Percentiles rank a stretch among this genome's conserved stretches.
Conservation (phyloP, 2,113 vertebrate genomes). For the Henicopernis longicauda region DNA sequence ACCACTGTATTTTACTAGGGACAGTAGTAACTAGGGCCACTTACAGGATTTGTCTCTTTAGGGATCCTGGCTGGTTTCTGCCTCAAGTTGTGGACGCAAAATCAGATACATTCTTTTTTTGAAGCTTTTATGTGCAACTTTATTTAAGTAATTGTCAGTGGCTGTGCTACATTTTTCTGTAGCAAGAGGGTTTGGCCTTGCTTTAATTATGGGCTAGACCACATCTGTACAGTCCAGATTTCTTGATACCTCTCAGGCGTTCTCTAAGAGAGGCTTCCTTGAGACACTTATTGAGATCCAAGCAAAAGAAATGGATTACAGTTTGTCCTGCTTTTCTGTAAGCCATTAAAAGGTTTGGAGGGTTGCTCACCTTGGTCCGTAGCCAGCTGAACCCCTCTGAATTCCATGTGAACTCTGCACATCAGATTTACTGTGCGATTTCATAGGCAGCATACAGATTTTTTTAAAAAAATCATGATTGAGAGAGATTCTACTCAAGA, state of each 20-base stretch:
- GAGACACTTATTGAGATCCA: not conserved
- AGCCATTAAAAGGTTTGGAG: not conserved
- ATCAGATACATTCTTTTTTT: not conserved
- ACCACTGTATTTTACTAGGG: not conserved
- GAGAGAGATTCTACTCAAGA: not conserved
- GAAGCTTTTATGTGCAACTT: not conserved
- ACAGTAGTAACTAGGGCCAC: not conserved
- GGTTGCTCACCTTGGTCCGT: not conserved
- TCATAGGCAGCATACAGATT: not conserved
- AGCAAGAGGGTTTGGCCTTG: not conserved
- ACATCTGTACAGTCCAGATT: not conserved
- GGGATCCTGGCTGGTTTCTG: not conserved
- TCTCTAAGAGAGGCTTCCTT: not conserved
- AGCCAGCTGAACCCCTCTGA: not conserved
- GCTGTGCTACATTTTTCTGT: not conserved
- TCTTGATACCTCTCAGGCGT: not conserved
- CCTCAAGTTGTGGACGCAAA: not conserved
- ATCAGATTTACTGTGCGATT: not conserved
- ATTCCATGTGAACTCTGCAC: not conserved
- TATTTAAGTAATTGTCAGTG: not conserved
- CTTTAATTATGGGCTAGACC: not conserved
- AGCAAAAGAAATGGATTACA: not conserved
- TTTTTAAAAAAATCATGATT: not conserved
- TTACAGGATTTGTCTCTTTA: not conserved
- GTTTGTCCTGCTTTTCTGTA: not conserved